Evolutionary conservation across 2,113 vertebrate species (phyloP).

Genomic region (Corapipo altera): DNA sequence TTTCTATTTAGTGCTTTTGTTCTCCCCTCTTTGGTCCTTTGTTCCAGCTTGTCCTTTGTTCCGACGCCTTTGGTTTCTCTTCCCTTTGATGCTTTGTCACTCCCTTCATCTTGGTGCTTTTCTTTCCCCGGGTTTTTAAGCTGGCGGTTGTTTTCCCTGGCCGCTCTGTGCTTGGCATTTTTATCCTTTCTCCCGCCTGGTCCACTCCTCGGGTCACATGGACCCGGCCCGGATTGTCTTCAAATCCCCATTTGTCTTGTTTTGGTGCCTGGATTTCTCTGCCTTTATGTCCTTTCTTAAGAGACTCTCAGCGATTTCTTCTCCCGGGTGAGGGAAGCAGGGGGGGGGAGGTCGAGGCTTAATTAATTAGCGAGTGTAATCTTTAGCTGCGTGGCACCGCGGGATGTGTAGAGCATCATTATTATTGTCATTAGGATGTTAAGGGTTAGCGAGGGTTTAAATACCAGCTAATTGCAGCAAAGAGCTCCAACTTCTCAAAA

Average conservation of each 20-base stretch:
- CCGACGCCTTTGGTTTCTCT: conserved; percentile 56
- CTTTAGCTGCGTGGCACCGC: conserved; percentile 11
- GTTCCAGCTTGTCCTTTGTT: conserved; percentile 68
- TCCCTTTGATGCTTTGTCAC: conserved; percentile 69
- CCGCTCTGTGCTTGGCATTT: conserved; percentile 22
- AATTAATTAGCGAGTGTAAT: conserved; percentile 61
- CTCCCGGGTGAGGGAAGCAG: background rate
- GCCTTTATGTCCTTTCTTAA: conserved; percentile 57
- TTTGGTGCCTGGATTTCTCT: conserved; percentile 45
- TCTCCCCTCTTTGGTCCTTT: conserved; percentile 62
- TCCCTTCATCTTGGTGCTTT: conserved; percentile 69
- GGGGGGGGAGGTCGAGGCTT: background rate
- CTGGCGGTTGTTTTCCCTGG: background rate
- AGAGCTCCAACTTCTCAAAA: background rate
- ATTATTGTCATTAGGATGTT: conserved; percentile 20
- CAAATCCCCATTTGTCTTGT: conserved; percentile 59
- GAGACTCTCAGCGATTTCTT: conserved; percentile 42
- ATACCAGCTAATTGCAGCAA: conserved; percentile 14
- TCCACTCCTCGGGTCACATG: conserved; percentile 61
- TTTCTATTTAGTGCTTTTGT: conserved; percentile 60
- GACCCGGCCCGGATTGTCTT: conserved; percentile 40
- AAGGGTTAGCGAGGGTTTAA: conserved; percentile 54
- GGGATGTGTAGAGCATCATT: conserved; percentile 47
- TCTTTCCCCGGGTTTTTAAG: conserved; percentile 31
- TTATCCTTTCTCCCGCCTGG: conserved; percentile 56